phyloP scores from a whole-genome alignment of 2,797 vertebrate species.

The Hylomyscus alleni region DNA sequence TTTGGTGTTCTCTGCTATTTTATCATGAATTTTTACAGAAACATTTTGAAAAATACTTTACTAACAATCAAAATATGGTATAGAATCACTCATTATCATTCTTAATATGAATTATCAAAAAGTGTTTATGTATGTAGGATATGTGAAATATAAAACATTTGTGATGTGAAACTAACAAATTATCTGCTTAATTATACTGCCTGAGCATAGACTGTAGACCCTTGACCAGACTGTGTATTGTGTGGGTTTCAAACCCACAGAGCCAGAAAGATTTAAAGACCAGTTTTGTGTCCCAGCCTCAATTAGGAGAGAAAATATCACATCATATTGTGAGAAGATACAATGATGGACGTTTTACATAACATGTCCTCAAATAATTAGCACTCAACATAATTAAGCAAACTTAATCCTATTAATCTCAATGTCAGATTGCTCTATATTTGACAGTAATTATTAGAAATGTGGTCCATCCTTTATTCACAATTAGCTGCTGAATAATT shows the following conservation, averaged over 20 bases:
- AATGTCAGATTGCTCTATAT: neutral
- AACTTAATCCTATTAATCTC: neutral
- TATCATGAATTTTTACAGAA: neutral
- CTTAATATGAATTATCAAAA: conserved; percentile 41
- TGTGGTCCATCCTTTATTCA: neutral
- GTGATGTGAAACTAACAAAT: neutral
- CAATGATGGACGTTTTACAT: neutral
- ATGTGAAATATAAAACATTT: neutral
- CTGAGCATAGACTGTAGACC: neutral
- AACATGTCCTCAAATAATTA: neutral
- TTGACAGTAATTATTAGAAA: neutral
- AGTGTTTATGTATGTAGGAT: neutral
- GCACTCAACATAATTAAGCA: neutral
- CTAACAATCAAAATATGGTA: neutral
- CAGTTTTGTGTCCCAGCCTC: neutral
- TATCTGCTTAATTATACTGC: neutral
- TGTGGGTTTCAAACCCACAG: neutral
- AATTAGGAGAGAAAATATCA: neutral
- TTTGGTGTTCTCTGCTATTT: neutral
- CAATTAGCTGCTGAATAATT: neutral
- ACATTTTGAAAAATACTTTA: neutral
- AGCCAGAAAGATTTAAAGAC: neutral
- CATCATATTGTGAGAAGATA: neutral
- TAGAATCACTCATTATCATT: neutral
- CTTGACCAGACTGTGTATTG: neutral